Evolutionary conservation across 2,888 invertebrate species (phyloP).

Genomic region (Sycophila texana): DNA sequence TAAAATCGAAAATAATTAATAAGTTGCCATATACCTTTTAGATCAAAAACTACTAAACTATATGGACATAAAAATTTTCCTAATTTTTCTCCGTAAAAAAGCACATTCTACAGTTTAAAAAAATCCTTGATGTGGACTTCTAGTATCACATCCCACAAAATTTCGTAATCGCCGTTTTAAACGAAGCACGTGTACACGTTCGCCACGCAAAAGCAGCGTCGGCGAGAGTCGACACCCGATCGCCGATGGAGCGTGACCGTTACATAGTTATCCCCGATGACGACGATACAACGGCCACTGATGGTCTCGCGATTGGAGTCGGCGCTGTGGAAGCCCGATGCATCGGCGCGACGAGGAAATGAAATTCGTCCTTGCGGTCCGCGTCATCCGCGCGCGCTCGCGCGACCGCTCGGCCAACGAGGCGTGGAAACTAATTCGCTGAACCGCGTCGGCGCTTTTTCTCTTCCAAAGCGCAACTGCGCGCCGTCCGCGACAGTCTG

Average conservation of each 20-base stretch:
- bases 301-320: conserved; percentile 17
- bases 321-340: not conserved
- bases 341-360: conserved; percentile 19
- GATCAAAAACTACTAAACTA: too few species aligned
- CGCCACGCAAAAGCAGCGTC: too few species aligned
- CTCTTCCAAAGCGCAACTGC: not conserved
- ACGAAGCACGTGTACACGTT: too few species aligned
- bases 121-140: too few species aligned
- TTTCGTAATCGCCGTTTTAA: too few species aligned
- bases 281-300: not conserved
- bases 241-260: not conserved
- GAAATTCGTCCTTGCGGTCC: conserved; percentile 35
- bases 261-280: not conserved
- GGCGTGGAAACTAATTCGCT: not conserved
- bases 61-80: too few species aligned
- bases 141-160: too few species aligned
- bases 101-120: not conserved
- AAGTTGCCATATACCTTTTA: too few species aligned
- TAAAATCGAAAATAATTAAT: too few species aligned
- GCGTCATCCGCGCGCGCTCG: not conserved
- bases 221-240: too few species aligned
- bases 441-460: not conserved
- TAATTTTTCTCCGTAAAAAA: not conserved
- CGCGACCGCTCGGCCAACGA: not conserved
- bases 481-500: too few species aligned